Conservation (phyloP, 1,140 invertebrate species). For the Spodoptera frugiperda region DNA sequence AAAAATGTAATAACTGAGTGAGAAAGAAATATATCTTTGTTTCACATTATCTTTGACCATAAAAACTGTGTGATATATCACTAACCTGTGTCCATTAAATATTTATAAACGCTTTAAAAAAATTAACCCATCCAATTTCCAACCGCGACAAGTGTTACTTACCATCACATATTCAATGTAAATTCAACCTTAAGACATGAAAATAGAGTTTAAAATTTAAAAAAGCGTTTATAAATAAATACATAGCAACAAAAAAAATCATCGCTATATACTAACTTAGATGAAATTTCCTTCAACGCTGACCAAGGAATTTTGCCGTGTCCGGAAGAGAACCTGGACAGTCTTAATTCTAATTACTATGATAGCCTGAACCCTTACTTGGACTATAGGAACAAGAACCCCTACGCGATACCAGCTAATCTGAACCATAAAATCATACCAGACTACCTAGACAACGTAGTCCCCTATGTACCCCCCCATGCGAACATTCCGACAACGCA, state of each 20-base stretch:
- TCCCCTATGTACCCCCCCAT: slow-evolving; percentile 67
- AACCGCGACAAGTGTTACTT: background rate
- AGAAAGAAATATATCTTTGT: background rate
- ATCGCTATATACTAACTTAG: slow-evolving; percentile 46
- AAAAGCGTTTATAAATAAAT: slow-evolving; percentile 22
- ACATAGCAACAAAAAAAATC: background rate
- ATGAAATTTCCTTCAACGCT: slow-evolving; percentile 66
- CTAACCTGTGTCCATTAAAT: slow-evolving; percentile 47
- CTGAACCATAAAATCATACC: slow-evolving; percentile 80
- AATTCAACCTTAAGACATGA: background rate
- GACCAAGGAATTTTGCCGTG: slow-evolving; percentile 74
- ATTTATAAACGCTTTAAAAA: slow-evolving; percentile 17
- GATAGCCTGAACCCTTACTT: slow-evolving; percentile 76
- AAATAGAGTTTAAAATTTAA: background rate
- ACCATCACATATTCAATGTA: background rate
- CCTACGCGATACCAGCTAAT: slow-evolving; percentile 85
- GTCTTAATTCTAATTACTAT: slow-evolving; percentile 78
- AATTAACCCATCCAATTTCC: background rate
- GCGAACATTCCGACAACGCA: slow-evolving; percentile 49
- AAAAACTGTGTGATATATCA: slow-evolving; percentile 29
- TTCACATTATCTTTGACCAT: slow-evolving; percentile 6
- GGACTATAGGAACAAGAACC: slow-evolving; percentile 82
- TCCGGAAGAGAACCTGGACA: slow-evolving; percentile 80
- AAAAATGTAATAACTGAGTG: too few species aligned
- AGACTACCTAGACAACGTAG: slow-evolving; percentile 68